Evolutionary conservation across 2,888 invertebrate species (phyloP), one percentile per base, ranked within the genome.

Genomic region (Eupithecia abbreviata): DNA sequence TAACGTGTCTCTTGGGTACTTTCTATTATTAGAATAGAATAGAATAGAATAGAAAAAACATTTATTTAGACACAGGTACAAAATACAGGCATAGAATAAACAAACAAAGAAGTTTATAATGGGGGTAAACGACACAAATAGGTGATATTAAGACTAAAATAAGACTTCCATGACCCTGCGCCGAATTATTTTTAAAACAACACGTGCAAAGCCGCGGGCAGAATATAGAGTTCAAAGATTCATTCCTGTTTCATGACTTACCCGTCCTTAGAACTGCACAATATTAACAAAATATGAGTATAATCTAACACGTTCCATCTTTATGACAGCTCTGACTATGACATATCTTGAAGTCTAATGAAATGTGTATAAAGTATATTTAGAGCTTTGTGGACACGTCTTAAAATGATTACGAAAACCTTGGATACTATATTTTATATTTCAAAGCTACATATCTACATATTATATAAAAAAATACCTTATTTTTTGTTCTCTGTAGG

Each of bases 241-340:
- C 9, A 30, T 55, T 55, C n/a, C 55, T 55, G n/a, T 6, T 55
- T 43, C 43, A 43, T 55, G n/a, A n/a, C n/a, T 55, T 51, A 5
- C 15, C 13, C 13, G 15, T 43, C 45, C 67, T 68, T 68, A 10
- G 10, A 67, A 43, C 7, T 45, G 4, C 9, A 58, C 15, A 42
- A 66, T 58, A n/a, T 41, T 42, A 69, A 45, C n/a, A 13, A 45
- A 47, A 69, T 12, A 18, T 47, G 2, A 9, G 45, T 43, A n/a
- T 69, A 66, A 69, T 69, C 69, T 69, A 45, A 12, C 69, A 69
- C 30, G 69, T 69, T 15, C 30, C 45, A 69, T 69, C 69, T 69
- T 49, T 49, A 69, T 30, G 45, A 69, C 47, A 12, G 4, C 0
- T n/a, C 1, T 68, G n/a, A n/a, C 2, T 15, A 5, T 68, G 47